Evolutionary conservation across 2,797 vertebrate species (phyloP), one percentile per base, ranked within the genome.

Genomic region (Hoplostethus atlanticus): DNA sequence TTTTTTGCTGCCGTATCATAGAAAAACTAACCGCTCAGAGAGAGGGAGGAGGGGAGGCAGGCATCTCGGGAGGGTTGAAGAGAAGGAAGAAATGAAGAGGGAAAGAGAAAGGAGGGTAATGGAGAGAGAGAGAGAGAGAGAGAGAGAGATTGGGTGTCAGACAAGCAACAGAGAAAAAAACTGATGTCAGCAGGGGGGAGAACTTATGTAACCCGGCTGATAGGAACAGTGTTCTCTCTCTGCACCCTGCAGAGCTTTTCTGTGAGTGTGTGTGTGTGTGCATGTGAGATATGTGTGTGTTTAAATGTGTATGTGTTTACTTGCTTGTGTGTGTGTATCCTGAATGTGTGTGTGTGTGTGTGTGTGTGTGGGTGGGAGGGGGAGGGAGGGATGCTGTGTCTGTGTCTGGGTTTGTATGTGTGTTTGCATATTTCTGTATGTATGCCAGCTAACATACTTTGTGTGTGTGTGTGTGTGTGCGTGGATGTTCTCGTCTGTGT

Each of bases 401-500:
- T 31, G 28, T 34, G 10, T 16, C 28, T 34, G 28, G 12, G 54
- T 7, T 13, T 56, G 11, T 34, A 3, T 28, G 52, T 28, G 21
- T 13, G 10, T 54, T 12, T 11, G 2, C 7, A 17, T 54, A 8
- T 28, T 13, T 28, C 3, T 54, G n/a, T 11, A 28, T 6, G 47
- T 48, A 28, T 54, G 21, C 44, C 2, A 46, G 11, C 25, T 16
- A 9, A 47, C 16, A 16, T n/a, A 1, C 16, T 3, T 17, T 34
- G 13, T 58, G 16, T 42, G 16, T n/a, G 4, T 10, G 4, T 4
- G 34, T 6, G 10, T 46, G 46, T 46, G 2, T 40, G 21, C 21
- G 21, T 21, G 21, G n/a, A n/a, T n/a, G n/a, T n/a, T n/a, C 48
- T 46, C 25, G n/a, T 30, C 16, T 7, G 72, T 36, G 61, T 65